A percentile compares a stretch with the other conserved stretches of the same genome.
Conservation (phyloP, 1,140 invertebrate species). For the Adelges cooleyi region DNA sequence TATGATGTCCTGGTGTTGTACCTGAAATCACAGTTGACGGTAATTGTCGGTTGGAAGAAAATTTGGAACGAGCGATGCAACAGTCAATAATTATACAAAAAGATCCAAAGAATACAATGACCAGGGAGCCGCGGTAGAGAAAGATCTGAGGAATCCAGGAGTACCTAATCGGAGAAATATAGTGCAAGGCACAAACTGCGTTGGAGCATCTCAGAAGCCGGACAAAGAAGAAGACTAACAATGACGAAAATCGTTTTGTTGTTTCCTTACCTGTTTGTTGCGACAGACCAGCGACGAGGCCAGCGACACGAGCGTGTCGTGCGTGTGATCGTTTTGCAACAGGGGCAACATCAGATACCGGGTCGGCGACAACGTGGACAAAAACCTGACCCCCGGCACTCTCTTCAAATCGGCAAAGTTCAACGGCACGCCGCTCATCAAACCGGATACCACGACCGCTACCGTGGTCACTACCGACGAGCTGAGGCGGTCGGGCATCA, state of each 20-base stretch:
- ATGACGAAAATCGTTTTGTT: neutral
- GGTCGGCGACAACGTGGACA: conserved; percentile 49
- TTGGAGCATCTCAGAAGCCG: too few relatives aligned
- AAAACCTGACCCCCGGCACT: conserved; percentile 41
- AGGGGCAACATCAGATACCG: conserved; percentile 61
- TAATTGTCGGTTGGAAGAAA: too few relatives aligned
- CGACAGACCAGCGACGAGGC: conserved; percentile 45
- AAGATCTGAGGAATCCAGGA: too few relatives aligned
- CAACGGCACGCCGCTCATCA: conserved; percentile 37
- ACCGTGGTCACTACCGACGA: conserved; percentile 48
- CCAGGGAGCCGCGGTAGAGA: too few relatives aligned
- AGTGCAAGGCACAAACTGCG: too few relatives aligned
- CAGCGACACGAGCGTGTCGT: conserved; percentile 48
- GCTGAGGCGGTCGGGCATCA: conserved; percentile 47
- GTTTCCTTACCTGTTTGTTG: conserved; percentile 49
- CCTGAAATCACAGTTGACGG: too few relatives aligned
- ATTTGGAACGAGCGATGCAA: too few relatives aligned
- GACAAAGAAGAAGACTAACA: too few relatives aligned
- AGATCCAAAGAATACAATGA: too few relatives aligned
- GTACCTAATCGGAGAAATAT: too few relatives aligned
- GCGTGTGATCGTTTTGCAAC: conserved; percentile 51
- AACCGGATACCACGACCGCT: conserved; percentile 48
- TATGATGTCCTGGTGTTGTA: conserved; percentile 69
- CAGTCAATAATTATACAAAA: too few relatives aligned
- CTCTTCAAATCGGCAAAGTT: conserved; percentile 10